These are phyloP conservation scores for Punctoribates punctum DNA, from an alignment of 2,888 invertebrate genomes.

Conservation along the genomic window DNA sequence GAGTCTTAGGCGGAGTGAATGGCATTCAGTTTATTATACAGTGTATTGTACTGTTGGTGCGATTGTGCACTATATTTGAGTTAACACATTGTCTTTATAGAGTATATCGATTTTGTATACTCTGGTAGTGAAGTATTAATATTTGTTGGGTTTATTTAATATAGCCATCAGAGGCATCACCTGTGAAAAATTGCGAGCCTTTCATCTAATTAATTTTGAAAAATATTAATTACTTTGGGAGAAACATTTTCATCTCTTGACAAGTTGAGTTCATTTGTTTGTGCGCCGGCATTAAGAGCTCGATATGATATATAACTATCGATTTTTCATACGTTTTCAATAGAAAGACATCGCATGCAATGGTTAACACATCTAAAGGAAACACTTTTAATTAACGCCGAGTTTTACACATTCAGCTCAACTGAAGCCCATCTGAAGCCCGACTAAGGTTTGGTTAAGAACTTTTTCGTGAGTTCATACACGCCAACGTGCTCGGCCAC, in stretches of 20 bases:
- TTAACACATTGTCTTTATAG: neutral
- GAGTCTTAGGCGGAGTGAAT: neutral
- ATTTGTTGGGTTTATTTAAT: constrained; percentile 19
- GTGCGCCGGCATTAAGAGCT: constrained; percentile 14
- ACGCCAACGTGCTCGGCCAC: constrained; percentile 22
- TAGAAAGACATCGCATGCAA: constrained; percentile 23
- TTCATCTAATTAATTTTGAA: constrained; percentile 38
- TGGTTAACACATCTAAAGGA: constrained; percentile 15
- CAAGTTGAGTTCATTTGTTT: constrained; percentile 35
- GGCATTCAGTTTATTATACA: neutral
- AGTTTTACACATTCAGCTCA: neutral
- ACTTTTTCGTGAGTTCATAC: constrained; percentile 34
- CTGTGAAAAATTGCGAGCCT: constrained; percentile 31
- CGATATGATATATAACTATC: constrained; percentile 34
- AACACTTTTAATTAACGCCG: constrained; percentile 34
- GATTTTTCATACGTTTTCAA: constrained; percentile 36
- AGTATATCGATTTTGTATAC: constrained; percentile 18
- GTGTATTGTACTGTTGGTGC: neutral
- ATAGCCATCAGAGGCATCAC: constrained; percentile 38
- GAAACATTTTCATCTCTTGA: constrained; percentile 26
- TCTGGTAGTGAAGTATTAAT: neutral
- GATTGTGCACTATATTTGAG: neutral
- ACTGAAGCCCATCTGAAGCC: neutral
- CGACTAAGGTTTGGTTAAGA: constrained; percentile 27
- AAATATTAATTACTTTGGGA: constrained; percentile 29